Evolutionary conservation across 2,888 invertebrate genomes (phyloP).

Genomic region (Coleophora deauratella): DNA sequence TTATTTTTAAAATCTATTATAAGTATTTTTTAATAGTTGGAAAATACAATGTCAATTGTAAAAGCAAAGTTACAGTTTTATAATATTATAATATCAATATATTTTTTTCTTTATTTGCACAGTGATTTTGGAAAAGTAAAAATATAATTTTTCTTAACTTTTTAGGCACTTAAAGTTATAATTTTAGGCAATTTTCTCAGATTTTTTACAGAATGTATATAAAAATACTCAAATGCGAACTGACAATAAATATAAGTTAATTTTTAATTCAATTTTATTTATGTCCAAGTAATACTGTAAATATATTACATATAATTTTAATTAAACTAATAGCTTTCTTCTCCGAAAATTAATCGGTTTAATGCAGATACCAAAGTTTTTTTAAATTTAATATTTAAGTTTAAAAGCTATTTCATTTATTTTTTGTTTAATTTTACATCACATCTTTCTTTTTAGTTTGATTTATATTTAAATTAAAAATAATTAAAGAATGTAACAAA

Average conservation of each 20-base stretch:
- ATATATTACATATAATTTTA: conserved; percentile 52
- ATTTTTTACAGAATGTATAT: conserved; percentile 44
- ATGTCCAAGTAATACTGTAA: conserved; percentile 48
- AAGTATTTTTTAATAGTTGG: neutral
- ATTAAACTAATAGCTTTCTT: conserved; percentile 57
- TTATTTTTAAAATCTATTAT: conserved; percentile 1
- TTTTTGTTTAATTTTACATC: conserved; percentile 31
- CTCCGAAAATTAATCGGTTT: conserved; percentile 68
- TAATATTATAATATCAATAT: too few relatives aligned
- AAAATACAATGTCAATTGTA: too few relatives aligned
- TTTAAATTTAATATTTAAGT: conserved; percentile 58
- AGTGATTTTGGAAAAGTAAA: neutral
- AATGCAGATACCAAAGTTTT: conserved; percentile 73
- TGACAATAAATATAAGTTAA: conserved; percentile 66
- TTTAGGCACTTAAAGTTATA: too few relatives aligned
- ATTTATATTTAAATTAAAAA: conserved; percentile 10
- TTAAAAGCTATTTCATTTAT: conserved; percentile 57
- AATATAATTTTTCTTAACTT: too few relatives aligned
- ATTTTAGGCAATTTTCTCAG: conserved; percentile 31
- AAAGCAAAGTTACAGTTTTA: too few relatives aligned
- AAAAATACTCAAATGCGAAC: conserved; percentile 69
- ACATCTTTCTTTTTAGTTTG: conserved; percentile 25
- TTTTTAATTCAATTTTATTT: conserved; percentile 50
- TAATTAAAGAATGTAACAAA: conserved; percentile 17
- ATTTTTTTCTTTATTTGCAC: too few relatives aligned